A percentile compares a stretch with the other conserved stretches of the same genome.
phyloP scores from a whole-genome alignment of 2,888 invertebrate genomes.

The Sarcophaga carnaria region DNA sequence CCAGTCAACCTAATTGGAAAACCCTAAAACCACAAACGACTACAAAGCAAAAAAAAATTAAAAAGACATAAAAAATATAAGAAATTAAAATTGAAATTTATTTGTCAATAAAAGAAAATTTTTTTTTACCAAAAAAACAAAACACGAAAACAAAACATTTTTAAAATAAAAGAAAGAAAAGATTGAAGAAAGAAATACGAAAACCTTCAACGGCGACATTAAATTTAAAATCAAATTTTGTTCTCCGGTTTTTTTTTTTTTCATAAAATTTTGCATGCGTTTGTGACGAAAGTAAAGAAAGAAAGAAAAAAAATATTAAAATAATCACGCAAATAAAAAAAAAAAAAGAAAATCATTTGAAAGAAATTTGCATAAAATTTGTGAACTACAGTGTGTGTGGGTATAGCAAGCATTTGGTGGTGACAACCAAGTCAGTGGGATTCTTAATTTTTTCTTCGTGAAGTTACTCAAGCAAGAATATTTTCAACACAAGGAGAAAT shows the following conservation, averaged over 20 bases:
- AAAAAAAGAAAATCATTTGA: conserved; percentile 4
- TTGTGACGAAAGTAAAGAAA: conserved; percentile 16
- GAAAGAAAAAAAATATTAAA: conserved; percentile 28
- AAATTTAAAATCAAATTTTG: conserved; percentile 47
- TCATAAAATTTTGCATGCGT: conserved; percentile 27
- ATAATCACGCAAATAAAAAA: conserved; percentile 38
- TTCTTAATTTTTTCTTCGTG: background rate
- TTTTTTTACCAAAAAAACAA: conserved; percentile 6
- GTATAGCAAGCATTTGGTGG: background rate
- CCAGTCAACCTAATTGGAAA: conserved; percentile 16
- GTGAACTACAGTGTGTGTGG: background rate
- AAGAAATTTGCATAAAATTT: conserved; percentile 57
- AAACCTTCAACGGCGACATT: conserved; percentile 5
- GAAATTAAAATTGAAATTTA: conserved; percentile 7
- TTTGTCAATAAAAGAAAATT: conserved; percentile 42
- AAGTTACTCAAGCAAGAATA: background rate
- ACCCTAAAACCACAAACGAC: conserved; percentile 11
- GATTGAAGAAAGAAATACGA: conserved; percentile 1
- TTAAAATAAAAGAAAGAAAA: conserved; percentile 48
- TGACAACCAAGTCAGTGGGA: background rate
- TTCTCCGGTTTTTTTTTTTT: background rate
- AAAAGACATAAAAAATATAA: too few species aligned
- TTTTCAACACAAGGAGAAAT: background rate
- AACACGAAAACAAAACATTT: background rate
- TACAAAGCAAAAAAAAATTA: background rate